A percentile compares a stretch with the other conserved stretches of the same genome.
These are phyloP conservation scores for Polypterus bichir DNA, from an alignment of 2,113 vertebrate genomes.

Conservation along the genomic window DNA sequence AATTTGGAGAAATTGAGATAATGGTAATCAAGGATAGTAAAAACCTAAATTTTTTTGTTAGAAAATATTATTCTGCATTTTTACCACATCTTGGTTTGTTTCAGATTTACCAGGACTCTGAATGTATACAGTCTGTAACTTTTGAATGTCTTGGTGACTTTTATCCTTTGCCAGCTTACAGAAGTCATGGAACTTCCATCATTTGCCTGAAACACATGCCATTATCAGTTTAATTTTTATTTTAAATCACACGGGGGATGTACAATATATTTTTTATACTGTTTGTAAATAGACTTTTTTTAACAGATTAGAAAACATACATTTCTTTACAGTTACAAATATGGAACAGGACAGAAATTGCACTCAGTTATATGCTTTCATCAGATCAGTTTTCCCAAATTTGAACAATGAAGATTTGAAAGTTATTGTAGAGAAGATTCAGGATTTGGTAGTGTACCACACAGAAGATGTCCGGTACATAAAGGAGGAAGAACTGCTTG, in stretches of 20 bases:
- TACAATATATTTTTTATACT: too few species aligned
- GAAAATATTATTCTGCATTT: background rate
- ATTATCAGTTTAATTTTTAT: too few species aligned
- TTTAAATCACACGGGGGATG: too few species aligned
- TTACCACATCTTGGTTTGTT: background rate
- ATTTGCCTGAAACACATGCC: too few species aligned
- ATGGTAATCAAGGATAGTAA: background rate
- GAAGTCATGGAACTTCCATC: too few species aligned
- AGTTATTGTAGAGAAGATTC: too few species aligned
- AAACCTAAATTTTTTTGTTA: background rate
- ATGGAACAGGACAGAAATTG: constrained; percentile 1
- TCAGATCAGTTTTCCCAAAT: background rate
- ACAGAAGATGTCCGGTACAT: too few species aligned
- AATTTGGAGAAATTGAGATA: background rate
- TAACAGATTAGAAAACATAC: background rate
- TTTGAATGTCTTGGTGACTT: background rate
- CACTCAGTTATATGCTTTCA: background rate
- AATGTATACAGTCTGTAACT: background rate
- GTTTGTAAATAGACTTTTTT: background rate
- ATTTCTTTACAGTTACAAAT: background rate
- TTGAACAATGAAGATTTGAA: background rate
- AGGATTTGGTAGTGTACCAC: too few species aligned
- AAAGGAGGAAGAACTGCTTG: too few species aligned
- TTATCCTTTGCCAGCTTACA: background rate
- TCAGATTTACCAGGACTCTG: background rate